Evolutionary conservation across 2,113 vertebrate genomes (phyloP), one percentile per base, ranked within the genome.

Genomic region (Cyphomyrus discorhynchus): DNA sequence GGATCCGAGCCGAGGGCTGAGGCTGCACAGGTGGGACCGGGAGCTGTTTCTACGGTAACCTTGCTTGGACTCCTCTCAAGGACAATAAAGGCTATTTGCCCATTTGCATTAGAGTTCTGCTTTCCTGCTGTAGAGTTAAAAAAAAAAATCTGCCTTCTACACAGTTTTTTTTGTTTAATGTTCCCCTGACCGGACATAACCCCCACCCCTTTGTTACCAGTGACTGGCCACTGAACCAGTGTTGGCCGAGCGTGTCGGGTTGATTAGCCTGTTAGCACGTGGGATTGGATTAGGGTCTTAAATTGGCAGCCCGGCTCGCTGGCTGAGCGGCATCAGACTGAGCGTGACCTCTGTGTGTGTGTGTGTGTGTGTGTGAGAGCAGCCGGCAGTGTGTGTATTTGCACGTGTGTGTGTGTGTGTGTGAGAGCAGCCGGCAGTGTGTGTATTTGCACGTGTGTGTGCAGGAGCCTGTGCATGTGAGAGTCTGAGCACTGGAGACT

Each of bases 81-180:
- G 45, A 8, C 42, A 45, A n/a, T 62, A 58, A 9, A 53, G 3
- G 27, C 17, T 10, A 24, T 90, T 35, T 89, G 6, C 9, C 42
- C 19, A 92, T 93, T 94, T 95, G 10, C 19, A 47, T 95, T 85
- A 93, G 93, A 91, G 92, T 91, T 93, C 92, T 93, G 85, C 90
- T 92, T 86, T 92, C 89, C 86, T 91, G 89, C 91, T 88, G 92
- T 90, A 93, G 93, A 93, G 91, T n/a, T 3, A 39, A 66, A 15
- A 52, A 31, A 31, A 45, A 80, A 42, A 85, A n/a, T 50, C 19
- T 80, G 27, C 31, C 5, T 46, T 46, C 88, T 39, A 52, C 39
- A 83, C 50, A 21, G 4, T 11, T 58, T 52, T 45, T 45, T 84
- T 24, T 27, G 80, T 27, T 45, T 45, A 46, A 27, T 47, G 82